These are phyloP conservation scores for Verasper variegatus DNA, from an alignment of 2,113 vertebrate species.

Conservation along the genomic window DNA sequence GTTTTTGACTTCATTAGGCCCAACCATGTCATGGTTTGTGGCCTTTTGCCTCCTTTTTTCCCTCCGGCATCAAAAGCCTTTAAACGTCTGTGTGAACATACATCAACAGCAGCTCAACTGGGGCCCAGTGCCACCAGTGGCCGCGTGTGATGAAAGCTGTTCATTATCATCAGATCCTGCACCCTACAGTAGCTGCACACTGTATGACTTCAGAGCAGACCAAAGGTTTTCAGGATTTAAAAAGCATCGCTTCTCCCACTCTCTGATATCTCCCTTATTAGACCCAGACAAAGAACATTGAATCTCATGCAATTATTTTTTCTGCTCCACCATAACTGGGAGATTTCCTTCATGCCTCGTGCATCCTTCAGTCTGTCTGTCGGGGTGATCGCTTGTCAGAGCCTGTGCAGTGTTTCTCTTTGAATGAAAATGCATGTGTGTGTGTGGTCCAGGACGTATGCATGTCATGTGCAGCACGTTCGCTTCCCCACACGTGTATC, in stretches of 20 bases:
- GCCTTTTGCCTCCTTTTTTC: constrained; percentile 6
- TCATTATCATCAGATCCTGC: constrained; percentile 11
- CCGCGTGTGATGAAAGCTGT: constrained; percentile 26
- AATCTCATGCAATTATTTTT: constrained; percentile 71
- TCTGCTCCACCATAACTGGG: constrained; percentile 50
- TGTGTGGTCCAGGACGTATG: background rate
- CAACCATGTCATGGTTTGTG: constrained; percentile 2
- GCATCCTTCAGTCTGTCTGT: constrained; percentile 40
- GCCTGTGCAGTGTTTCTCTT: constrained; percentile 14
- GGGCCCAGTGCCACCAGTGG: constrained; percentile 37
- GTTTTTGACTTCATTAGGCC: constrained; percentile 20
- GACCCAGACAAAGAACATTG: constrained; percentile 59
- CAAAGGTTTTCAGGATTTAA: constrained; percentile 56
- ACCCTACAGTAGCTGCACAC: constrained; percentile 24
- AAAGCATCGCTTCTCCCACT: constrained; percentile 41
- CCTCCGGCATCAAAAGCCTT: constrained; percentile 43
- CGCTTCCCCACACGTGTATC: background rate
- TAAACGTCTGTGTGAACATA: constrained; percentile 36
- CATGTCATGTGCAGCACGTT: background rate
- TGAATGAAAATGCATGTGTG: constrained; percentile 3
- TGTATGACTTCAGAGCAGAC: constrained; percentile 36
- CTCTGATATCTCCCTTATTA: constrained; percentile 65
- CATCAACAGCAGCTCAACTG: constrained; percentile 35
- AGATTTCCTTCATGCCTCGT: constrained; percentile 39
- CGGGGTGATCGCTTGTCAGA: constrained; percentile 30